phyloP scores from a whole-genome alignment of 2,113 vertebrate genomes.

The Dascyllus trimaculatus region DNA sequence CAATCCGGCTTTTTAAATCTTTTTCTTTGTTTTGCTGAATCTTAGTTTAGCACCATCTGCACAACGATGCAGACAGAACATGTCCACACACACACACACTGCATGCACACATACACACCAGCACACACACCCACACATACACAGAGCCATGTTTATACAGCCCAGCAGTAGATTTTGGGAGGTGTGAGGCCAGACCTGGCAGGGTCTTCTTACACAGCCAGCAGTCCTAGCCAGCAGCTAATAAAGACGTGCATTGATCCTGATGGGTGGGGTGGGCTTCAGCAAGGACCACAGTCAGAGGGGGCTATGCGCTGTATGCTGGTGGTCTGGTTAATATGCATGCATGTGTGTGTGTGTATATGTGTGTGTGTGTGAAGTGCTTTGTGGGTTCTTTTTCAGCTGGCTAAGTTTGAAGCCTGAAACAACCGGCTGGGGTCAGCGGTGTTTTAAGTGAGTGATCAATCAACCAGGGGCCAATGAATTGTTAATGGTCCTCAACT shows the following conservation, averaged over 20 bases:
- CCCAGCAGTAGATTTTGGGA: conserved; percentile 60
- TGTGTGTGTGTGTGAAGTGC: conserved; percentile 45
- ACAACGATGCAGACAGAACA: neutral
- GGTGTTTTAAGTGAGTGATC: conserved; percentile 62
- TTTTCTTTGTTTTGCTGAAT: neutral
- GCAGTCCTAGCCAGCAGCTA: conserved; percentile 66
- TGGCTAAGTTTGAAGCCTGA: conserved; percentile 37
- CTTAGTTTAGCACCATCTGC: conserved; percentile 14
- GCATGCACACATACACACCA: conserved; percentile 32
- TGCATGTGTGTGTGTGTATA: conserved; percentile 22
- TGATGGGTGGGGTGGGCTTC: conserved; percentile 73
- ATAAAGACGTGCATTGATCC: conserved; percentile 82
- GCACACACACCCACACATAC: conserved; percentile 32
- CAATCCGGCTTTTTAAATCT: neutral
- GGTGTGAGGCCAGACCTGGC: conserved; percentile 76
- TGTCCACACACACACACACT: conserved; percentile 25
- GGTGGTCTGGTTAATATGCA: conserved; percentile 68
- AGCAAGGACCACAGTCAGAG: conserved; percentile 70
- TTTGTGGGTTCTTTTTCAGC: conserved; percentile 56
- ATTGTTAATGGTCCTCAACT: conserved; percentile 48
- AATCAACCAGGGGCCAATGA: conserved; percentile 65
- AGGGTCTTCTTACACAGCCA: conserved; percentile 76
- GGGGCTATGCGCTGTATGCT: conserved; percentile 51
- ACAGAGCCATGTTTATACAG: conserved; percentile 65
- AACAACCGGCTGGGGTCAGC: conserved; percentile 54